Evolutionary conservation across 2,888 invertebrate genomes (phyloP), one percentile per base, ranked within the genome.

Genomic region (Melanostoma scalare): DNA sequence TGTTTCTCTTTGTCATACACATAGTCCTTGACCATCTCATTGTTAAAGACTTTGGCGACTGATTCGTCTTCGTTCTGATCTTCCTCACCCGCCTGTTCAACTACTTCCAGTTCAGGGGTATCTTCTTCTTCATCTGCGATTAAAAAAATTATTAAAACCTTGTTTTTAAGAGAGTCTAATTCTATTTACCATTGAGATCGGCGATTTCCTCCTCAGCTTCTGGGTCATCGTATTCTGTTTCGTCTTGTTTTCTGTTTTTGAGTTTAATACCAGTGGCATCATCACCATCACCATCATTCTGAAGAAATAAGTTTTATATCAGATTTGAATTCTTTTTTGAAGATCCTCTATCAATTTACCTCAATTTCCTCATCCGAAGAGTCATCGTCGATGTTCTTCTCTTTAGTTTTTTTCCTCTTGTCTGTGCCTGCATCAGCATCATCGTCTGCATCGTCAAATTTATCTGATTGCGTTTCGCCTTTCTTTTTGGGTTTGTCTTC

Each of bases 1-100:
- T 95, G 92, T n/a, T 94, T 92, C 69, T 94, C 93, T 1, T 92
- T 93, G 89, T 99, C 98, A 88, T 94, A 97, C 1, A 92, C 92
- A 89, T 97, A 98, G 44, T 92, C 91, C 60, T 89, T 91, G 8
- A 91, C 90, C 88, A 89, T 88, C 55, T 88, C 86, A 76, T 91
- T 90, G 10, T 86, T 86, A 0, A 89, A 85, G 87, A 92, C 86
- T 86, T 89, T 84, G 4, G 88, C 87, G 5, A 87, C 87, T 2
- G 84, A 74, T 48, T 73, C 86, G 86, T 92, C 92, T 30, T 88
- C 87, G 4, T 72, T 67, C 5, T 85, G 63, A 0, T 69, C 86
- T 0, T 71, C 86, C 0, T 63, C 75, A 20, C 20, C 20, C 3
- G 3, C 1, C 8, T 53, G 30, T 20, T 81, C 75, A 50, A 87